phyloP scores from a whole-genome alignment of 2,113 vertebrate genomes.

The Melanerpes formicivorus region DNA sequence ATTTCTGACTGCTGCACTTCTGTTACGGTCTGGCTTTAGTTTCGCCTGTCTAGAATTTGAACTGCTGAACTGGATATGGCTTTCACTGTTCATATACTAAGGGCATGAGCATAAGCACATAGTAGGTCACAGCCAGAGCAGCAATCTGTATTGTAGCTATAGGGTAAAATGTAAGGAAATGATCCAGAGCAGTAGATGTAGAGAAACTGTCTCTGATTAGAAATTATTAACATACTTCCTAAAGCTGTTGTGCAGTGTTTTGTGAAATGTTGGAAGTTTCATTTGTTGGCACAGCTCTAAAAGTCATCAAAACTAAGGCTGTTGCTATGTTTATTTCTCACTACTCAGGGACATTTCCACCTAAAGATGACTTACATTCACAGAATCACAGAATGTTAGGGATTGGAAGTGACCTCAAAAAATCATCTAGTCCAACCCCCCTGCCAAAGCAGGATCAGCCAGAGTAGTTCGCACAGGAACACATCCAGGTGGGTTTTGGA shows the following conservation, averaged over 20 bases:
- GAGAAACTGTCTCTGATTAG: slow-evolving; percentile 34
- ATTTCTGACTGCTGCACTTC: neutral
- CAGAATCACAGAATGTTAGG: no score
- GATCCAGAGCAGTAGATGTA: slow-evolving; percentile 33
- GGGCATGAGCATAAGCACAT: neutral
- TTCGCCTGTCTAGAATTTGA: slow-evolving; percentile 7
- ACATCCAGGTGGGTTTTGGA: no score
- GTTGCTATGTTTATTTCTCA: neutral
- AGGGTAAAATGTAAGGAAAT: slow-evolving; percentile 40
- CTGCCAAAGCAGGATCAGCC: no score
- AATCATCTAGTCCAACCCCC: no score
- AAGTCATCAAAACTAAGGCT: neutral
- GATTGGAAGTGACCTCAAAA: no score
- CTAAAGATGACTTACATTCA: neutral
- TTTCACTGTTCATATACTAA: neutral
- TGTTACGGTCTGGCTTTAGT: slow-evolving; percentile 32
- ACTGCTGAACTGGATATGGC: neutral
- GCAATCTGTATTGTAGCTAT: slow-evolving; percentile 21
- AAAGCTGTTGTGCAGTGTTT: slow-evolving; percentile 4
- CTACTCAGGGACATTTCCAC: neutral
- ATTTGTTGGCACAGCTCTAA: neutral
- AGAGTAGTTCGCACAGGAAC: no score
- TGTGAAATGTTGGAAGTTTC: neutral
- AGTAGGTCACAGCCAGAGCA: slow-evolving; percentile 14
- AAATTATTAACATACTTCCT: slow-evolving; percentile 36